phyloP scores from a whole-genome alignment of 2,797 vertebrate species.

The Microctenopoma steveboyesi region DNA sequence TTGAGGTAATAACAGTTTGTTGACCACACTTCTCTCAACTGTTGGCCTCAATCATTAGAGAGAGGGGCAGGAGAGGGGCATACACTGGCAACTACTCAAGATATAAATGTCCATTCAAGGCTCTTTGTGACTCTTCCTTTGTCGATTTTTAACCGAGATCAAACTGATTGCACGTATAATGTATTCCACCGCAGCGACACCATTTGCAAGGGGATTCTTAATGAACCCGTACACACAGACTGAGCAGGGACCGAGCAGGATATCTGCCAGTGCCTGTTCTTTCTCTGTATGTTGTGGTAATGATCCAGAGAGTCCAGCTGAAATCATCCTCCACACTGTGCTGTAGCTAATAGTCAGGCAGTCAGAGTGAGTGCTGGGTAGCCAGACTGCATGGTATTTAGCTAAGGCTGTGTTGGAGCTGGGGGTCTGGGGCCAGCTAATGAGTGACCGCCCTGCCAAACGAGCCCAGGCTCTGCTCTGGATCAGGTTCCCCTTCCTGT shows the following conservation, averaged over 20 bases:
- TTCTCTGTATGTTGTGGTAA: constrained; percentile 51
- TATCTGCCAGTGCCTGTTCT: constrained; percentile 44
- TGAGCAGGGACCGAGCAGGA: constrained; percentile 22
- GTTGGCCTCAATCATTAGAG: constrained; percentile 90
- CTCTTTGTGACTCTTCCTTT: constrained; percentile 32
- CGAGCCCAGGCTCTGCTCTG: constrained; percentile 79
- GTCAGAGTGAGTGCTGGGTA: constrained; percentile 36
- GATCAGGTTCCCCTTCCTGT: constrained; percentile 89
- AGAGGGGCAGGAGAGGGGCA: constrained; percentile 60
- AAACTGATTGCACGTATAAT: constrained; percentile 52
- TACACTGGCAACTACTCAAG: constrained; percentile 60
- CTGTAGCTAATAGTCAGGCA: constrained; percentile 42
- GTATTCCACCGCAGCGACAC: constrained; percentile 38
- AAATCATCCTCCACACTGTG: constrained; percentile 48
- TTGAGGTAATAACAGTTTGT: constrained; percentile 95
- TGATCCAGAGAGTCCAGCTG: constrained; percentile 54
- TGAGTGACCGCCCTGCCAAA: constrained; percentile 79
- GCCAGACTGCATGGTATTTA: constrained; percentile 60
- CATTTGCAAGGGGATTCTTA: constrained; percentile 27
- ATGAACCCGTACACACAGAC: constrained; percentile 34
- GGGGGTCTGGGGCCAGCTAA: constrained; percentile 76
- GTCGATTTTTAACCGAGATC: constrained; percentile 43
- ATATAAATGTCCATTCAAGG: constrained; percentile 54
- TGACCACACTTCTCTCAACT: constrained; percentile 90
- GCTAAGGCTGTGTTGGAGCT: constrained; percentile 52